Percentiles rank a stretch among this genome's conserved stretches.
Evolutionary conservation across 2,888 invertebrate species (phyloP).

Genomic region (Orthonevra nobilis): DNA sequence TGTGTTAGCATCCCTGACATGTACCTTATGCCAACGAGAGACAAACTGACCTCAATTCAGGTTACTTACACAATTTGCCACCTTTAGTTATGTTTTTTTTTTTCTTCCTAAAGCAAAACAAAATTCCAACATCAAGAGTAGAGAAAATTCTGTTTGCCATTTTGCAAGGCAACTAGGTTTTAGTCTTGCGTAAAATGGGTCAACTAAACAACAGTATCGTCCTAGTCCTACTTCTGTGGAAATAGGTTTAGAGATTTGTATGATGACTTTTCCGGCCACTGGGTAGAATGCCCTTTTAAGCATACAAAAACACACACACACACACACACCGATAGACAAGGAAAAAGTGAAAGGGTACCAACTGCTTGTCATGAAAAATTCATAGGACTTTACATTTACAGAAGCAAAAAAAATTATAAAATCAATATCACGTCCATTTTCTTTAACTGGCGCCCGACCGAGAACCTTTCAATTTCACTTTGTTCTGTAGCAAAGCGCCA

Average conservation of each 20-base stretch:
- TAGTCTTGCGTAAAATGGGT: conserved; percentile 60
- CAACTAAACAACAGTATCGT: conserved; percentile 49
- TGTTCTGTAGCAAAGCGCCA: not conserved
- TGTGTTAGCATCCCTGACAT: conserved; percentile 45
- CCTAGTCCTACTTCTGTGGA: too few species aligned
- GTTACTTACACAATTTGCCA: conserved; percentile 57
- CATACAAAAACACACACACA: not conserved
- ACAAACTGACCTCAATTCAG: conserved; percentile 52
- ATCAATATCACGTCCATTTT: conserved; percentile 28
- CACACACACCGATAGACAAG: not conserved
- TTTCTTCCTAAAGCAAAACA: conserved; percentile 1
- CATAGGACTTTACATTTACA: conserved; percentile 25
- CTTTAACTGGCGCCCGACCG: not conserved
- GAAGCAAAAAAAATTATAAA: conserved; percentile 6
- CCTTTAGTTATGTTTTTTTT: conserved; percentile 19
- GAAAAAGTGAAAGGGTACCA: conserved; percentile 31
- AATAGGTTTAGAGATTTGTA: not conserved
- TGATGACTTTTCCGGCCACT: conserved; percentile 1
- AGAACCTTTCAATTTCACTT: conserved; percentile 10
- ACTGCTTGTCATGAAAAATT: conserved; percentile 43
- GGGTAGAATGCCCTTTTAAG: not conserved
- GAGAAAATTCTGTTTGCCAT: too few species aligned
- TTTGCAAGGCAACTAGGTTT: conserved; percentile 38
- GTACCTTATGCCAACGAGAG: conserved; percentile 26
- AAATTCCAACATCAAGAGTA: not conserved